A percentile compares a stretch with the other conserved stretches of the same genome.
Evolutionary conservation across 2,797 vertebrate species (phyloP).

Genomic region (Propithecus deckenii): DNA sequence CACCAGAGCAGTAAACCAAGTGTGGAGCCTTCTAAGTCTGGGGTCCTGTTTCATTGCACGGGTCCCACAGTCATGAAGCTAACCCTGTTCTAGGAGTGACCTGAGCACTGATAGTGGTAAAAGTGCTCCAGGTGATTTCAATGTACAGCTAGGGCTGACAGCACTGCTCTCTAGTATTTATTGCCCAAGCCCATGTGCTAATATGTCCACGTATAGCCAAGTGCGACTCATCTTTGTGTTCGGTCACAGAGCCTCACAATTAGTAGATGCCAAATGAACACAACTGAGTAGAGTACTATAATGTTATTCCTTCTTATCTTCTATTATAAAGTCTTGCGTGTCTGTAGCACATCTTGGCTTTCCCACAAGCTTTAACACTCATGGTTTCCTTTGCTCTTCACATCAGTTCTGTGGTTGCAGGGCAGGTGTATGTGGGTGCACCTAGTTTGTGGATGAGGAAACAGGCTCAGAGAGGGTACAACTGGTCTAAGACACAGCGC

Average conservation of each 20-base stretch:
- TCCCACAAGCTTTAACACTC: background rate
- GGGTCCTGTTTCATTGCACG: fast-evolving
- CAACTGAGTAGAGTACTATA: fast-evolving
- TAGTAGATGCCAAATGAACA: too few relatives aligned
- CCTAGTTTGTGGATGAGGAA: background rate
- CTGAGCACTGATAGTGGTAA: background rate
- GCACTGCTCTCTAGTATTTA: background rate
- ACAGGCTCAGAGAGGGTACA: too few relatives aligned
- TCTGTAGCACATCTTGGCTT: background rate
- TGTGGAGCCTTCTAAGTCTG: background rate
- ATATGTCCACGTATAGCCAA: too few relatives aligned
- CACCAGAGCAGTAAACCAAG: background rate
- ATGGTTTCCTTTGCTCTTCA: background rate
- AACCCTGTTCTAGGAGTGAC: too few relatives aligned
- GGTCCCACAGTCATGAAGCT: fast-evolving
- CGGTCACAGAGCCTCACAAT: background rate
- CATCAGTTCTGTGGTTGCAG: too few relatives aligned
- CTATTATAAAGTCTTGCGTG: background rate
- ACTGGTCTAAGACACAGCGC: too few relatives aligned
- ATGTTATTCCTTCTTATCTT: background rate
- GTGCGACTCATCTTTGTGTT: background rate
- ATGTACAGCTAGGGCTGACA: background rate
- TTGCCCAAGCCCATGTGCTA: too few relatives aligned
- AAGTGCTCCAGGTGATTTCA: background rate
- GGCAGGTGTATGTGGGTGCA: background rate